Percentiles rank a stretch among this genome's conserved stretches.
Evolutionary conservation across 64 coral and sea anemone species (phyloP).

Genomic region (Stylophora pistillata): DNA sequence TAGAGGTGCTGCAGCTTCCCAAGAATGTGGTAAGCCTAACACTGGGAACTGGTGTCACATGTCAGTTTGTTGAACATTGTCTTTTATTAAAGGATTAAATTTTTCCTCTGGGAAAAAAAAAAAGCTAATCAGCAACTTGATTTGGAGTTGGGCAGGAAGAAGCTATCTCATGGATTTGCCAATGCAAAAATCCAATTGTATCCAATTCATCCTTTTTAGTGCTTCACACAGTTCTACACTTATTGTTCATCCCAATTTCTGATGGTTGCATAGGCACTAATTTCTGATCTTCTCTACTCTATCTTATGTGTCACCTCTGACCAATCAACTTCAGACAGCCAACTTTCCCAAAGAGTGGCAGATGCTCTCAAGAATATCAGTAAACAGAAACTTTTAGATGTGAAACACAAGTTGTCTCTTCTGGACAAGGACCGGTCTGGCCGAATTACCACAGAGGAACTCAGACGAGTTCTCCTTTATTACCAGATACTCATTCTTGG

Average conservation of each 20-base stretch:
- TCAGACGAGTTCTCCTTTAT: conserved; percentile 54
- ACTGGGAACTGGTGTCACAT: no score
- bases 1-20: no score
- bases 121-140: no score
- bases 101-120: no score
- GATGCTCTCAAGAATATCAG: conserved; percentile 67
- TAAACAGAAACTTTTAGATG: conserved; percentile 54
- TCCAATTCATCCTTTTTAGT: no score
- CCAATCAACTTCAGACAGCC: neutral
- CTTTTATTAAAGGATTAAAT: no score
- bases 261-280: neutral
- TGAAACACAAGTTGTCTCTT: conserved; percentile 36
- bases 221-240: neutral
- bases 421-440: conserved; percentile 65
- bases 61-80: no score
- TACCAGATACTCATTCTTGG: conserved; percentile 82
- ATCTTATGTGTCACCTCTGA: neutral
- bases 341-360: conserved; percentile 39
- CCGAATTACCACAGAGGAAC: conserved; percentile 64
- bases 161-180: no score
- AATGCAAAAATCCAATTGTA: no score
- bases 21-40: no score
- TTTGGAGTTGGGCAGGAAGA: no score
- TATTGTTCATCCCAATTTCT: neutral
- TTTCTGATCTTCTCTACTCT: neutral